A percentile compares a stretch with the other conserved stretches of the same genome.
Evolutionary conservation across 2,113 vertebrate genomes (phyloP).

Genomic region (Ceyx cyanopectus): DNA sequence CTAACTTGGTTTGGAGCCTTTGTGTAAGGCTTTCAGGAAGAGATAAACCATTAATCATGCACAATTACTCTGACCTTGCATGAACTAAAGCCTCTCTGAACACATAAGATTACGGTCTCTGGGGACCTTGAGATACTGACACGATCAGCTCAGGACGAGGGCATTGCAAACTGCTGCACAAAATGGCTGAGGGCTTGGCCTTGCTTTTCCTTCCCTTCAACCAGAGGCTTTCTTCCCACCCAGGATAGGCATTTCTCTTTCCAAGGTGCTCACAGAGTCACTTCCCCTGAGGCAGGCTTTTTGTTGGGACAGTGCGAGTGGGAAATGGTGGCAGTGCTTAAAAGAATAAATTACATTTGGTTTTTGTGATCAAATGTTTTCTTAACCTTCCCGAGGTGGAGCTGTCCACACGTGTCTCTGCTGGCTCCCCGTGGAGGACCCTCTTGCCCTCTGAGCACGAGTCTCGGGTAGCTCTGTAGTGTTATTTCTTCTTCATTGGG

Average conservation of each 20-base stretch:
- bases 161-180: not conserved
- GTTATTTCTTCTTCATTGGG: not conserved
- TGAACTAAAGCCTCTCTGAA: slow-evolving; percentile 73
- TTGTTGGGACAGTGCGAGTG: accelerated
- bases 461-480: not conserved
- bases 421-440: too few species aligned
- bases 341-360: not conserved
- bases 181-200: not conserved
- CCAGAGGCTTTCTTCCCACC: not conserved
- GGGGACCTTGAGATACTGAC: slow-evolving; percentile 54
- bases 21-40: slow-evolving; percentile 74
- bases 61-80: slow-evolving; percentile 78
- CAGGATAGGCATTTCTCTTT: not conserved
- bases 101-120: slow-evolving; percentile 51
- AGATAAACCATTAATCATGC: slow-evolving; percentile 78
- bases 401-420: not conserved
- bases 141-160: not conserved
- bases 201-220: not conserved
- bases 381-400: not conserved
- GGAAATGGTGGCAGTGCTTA: not conserved
- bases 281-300: not conserved
- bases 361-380: not conserved
- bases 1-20: slow-evolving; percentile 72
- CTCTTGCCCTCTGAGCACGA: not conserved
- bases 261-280: not conserved